Evolutionary conservation across 2,113 vertebrate species (phyloP), one percentile per base, ranked within the genome.

Genomic region (Gorsachius goisagi): DNA sequence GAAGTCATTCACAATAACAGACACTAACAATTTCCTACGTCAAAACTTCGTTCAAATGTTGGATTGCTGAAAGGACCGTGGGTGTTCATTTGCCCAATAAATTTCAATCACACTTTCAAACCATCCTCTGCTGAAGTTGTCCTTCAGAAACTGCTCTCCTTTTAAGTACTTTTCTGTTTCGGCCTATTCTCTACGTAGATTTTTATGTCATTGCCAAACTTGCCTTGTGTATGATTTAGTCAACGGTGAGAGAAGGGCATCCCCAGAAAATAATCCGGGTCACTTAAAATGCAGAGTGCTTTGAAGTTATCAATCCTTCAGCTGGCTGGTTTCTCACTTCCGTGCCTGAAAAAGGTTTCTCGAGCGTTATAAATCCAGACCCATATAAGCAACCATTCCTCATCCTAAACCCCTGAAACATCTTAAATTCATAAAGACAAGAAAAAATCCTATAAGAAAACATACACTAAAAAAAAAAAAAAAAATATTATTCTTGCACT

Each of bases 331-430:
- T 91, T 32, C 32, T 77, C 41, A 26, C 17, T 26, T 4, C 50
- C 7, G n/a, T 2, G 5, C 6, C 24, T 44, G 35, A 66, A 32
- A 63, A 66, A 55, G 10, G 12, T 35, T 73, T 75, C 24, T 47
- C 3, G 6, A 50, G 9, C 0, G 0, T 58, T 5, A 23, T 1
- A 12, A 91, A 59, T 35, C 9, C 6, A 12, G n/a, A 6, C 6
- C 49, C 32, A 92, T 74, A 77, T 5, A 2, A 84, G 30, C n/a
- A 88, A 37, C 13, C 4, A 5, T 10, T 73, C 12, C 18, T 47
- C 32, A 83, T 14, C 15, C 23, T 35, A 10, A 44, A 53, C 37
- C 69, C 7, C 13, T 53, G 23, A 33, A 58, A 37, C 16, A 27
- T 37, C 44, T 19, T 28, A 45, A 75, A 69, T 39, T 75, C n/a